Evolutionary conservation across 2,797 vertebrate species (phyloP).

Genomic region (Notolepis coatsorum): DNA sequence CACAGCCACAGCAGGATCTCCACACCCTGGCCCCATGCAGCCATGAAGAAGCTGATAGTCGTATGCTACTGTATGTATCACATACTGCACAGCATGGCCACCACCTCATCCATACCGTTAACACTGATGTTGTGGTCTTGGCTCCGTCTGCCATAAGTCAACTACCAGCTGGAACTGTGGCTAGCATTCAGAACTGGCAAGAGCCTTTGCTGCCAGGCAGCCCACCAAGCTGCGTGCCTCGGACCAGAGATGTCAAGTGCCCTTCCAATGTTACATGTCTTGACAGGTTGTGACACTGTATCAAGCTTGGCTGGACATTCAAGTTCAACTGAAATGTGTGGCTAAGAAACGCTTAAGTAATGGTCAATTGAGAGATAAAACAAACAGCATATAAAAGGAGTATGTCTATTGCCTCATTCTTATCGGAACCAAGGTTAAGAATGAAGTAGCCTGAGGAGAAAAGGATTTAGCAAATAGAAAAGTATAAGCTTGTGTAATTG

Average conservation of each 20-base stretch:
- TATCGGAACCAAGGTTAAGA: too few species aligned
- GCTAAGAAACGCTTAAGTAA: too few species aligned
- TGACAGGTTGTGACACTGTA: conserved; percentile 25
- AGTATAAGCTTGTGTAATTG: too few species aligned
- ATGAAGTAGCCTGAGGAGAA: too few species aligned
- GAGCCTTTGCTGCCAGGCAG: conserved; percentile 8
- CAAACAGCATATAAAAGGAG: too few species aligned
- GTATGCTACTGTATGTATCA: conserved; percentile 13
- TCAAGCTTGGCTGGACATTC: conserved; percentile 13
- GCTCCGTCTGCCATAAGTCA: not conserved
- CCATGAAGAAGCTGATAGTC: conserved; percentile 22
- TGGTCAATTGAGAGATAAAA: too few species aligned
- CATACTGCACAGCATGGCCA: conserved; percentile 18
- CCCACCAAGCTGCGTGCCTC: not conserved
- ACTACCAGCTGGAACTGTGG: conserved; percentile 14
- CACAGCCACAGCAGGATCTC: conserved; percentile 1
- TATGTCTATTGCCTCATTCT: too few species aligned
- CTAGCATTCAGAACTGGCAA: conserved; percentile 21
- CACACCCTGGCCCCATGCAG: conserved; percentile 10
- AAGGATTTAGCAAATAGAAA: too few species aligned
- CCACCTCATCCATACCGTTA: conserved; percentile 11
- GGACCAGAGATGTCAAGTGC: conserved; percentile 4
- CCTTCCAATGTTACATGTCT: conserved; percentile 19
- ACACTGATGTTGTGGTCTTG: conserved; percentile 25
- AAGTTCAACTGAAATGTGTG: too few species aligned